Evolutionary conservation across 2,888 invertebrate genomes (phyloP).

Genomic region (Ochropleura leucogaster): DNA sequence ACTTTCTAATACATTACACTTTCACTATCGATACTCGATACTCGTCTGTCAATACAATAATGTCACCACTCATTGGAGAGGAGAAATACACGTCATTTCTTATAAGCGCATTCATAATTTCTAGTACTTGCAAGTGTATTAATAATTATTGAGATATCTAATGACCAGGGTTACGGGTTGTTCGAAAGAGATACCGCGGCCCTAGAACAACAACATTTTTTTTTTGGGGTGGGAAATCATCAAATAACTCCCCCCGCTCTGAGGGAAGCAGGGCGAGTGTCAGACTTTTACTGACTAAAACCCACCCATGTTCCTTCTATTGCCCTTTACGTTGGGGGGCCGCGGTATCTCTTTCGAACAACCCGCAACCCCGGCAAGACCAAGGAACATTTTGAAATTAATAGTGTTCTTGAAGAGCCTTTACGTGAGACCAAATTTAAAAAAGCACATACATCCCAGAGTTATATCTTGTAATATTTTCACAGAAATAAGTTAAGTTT

Average conservation of each 20-base stretch:
- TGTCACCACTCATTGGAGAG: constrained; percentile 39
- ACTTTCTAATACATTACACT: constrained; percentile 54
- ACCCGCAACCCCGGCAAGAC: too few species aligned
- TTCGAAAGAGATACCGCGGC: too few species aligned
- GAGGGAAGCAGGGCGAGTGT: too few species aligned
- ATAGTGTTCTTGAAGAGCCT: neutral
- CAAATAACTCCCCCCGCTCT: too few species aligned
- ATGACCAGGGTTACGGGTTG: too few species aligned
- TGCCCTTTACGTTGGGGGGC: too few species aligned
- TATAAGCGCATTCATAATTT: constrained; percentile 1
- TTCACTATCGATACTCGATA: constrained; percentile 58
- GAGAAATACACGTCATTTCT: constrained; percentile 20
- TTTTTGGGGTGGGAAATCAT: too few species aligned
- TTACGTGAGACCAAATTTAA: neutral
- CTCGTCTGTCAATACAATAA: constrained; percentile 60
- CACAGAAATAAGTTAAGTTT: neutral
- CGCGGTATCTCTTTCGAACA: too few species aligned
- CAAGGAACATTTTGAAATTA: too few species aligned
- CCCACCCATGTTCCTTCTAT: too few species aligned
- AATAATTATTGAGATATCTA: neutral
- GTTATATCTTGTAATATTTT: neutral
- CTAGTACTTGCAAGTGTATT: constrained; percentile 13
- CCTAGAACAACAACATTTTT: too few species aligned
- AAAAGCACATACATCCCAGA: neutral
- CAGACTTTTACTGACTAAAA: too few species aligned